These are phyloP conservation scores for Camptogramma bilineatum DNA, from an alignment of 2,888 invertebrate genomes.

Conservation along the genomic window DNA sequence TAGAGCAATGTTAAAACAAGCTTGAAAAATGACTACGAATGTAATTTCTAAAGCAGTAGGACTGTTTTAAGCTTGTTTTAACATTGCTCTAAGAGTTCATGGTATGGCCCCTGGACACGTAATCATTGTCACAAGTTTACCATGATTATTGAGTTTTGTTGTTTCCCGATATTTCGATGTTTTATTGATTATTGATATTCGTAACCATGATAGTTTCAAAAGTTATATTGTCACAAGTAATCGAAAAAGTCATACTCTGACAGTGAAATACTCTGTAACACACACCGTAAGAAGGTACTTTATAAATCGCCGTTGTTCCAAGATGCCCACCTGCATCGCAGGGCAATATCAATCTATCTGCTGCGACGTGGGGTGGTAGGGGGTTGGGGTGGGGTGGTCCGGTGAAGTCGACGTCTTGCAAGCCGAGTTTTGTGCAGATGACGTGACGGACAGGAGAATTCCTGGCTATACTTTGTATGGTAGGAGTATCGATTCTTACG, in stretches of 20 bases:
- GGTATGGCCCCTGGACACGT: too few species aligned
- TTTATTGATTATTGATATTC: too few species aligned
- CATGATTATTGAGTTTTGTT: too few species aligned
- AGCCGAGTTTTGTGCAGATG: constrained; percentile 83
- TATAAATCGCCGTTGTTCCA: constrained; percentile 71
- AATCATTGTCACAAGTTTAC: too few species aligned
- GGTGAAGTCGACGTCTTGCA: constrained; percentile 71
- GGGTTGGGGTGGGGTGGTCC: constrained; percentile 46
- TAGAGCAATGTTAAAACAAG: too few species aligned
- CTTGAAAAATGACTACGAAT: too few species aligned
- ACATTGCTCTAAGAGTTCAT: too few species aligned
- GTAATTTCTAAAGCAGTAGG: too few species aligned
- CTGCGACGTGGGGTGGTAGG: constrained; percentile 52
- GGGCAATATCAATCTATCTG: constrained; percentile 81
- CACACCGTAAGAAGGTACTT: constrained; percentile 39
- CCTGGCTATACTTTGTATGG: neutral
- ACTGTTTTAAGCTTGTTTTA: too few species aligned
- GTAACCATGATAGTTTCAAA: too few species aligned
- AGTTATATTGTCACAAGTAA: constrained; percentile 12
- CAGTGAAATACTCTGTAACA: constrained; percentile 23
- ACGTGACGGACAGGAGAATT: constrained; percentile 56
- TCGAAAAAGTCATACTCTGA: constrained; percentile 17
- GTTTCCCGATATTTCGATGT: too few species aligned
- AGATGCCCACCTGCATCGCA: constrained; percentile 79
- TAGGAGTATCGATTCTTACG: neutral